These are phyloP conservation scores for Xerus inauris DNA, from an alignment of 2,113 vertebrate genomes.

Conservation along the genomic window DNA sequence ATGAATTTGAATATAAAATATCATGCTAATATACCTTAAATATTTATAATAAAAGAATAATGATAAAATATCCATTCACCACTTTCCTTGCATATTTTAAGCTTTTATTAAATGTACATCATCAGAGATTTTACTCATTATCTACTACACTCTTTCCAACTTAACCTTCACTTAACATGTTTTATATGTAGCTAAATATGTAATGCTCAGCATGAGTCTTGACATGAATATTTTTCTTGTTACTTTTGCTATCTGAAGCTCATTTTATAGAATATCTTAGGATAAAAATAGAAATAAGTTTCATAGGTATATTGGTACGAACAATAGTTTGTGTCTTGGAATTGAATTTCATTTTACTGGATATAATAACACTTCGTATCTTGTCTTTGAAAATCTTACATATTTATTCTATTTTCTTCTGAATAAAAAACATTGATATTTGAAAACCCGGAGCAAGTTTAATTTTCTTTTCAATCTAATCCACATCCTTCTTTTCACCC, in stretches of 20 bases:
- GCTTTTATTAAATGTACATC: neutral
- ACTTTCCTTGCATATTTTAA: neutral
- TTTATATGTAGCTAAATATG: neutral
- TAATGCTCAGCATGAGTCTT: neutral
- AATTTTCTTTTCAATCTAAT: neutral
- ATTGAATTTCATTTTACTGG: neutral
- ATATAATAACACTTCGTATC: neutral
- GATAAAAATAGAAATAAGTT: neutral
- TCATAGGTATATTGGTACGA: neutral
- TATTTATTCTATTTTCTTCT: neutral
- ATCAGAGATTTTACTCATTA: neutral
- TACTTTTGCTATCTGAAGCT: neutral
- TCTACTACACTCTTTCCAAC: neutral
- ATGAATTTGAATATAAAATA: neutral
- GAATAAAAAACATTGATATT: neutral
- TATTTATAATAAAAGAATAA: neutral
- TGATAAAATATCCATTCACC: neutral
- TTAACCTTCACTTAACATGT: neutral
- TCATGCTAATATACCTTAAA: neutral
- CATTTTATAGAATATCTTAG: neutral
- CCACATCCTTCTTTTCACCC: rapidly evolving
- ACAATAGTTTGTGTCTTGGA: neutral
- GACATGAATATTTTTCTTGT: neutral
- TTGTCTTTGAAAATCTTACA: neutral
- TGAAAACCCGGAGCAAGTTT: neutral